A percentile compares a stretch with the other conserved stretches of the same genome.
phyloP scores from a whole-genome alignment of 2,797 vertebrate genomes.

The Macropus fuliginosus region DNA sequence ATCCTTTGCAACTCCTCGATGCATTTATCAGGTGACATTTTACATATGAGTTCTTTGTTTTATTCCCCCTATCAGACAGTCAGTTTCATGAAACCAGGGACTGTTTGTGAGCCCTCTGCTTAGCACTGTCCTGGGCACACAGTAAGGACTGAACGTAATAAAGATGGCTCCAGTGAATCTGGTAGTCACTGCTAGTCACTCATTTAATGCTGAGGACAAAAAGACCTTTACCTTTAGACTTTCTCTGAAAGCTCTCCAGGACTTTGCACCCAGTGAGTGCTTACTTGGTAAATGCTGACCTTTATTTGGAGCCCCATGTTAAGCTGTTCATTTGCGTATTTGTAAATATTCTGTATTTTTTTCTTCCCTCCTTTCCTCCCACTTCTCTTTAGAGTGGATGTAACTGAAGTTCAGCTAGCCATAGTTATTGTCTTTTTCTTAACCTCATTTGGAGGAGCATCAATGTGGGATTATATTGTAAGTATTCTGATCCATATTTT shows the following conservation, averaged over 20 bases:
- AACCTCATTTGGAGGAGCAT: slow-evolving; percentile 91
- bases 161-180: background rate
- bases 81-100: background rate
- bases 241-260: background rate
- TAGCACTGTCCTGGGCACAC: background rate
- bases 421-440: slow-evolving; percentile 92
- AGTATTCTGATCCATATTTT: slow-evolving; percentile 43
- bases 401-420: slow-evolving; percentile 96
- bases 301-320: background rate
- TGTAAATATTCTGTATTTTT: background rate
- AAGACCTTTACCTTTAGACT: slow-evolving; percentile 8
- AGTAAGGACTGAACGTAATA: background rate
- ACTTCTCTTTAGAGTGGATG: slow-evolving; percentile 90
- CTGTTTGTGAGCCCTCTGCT: background rate
- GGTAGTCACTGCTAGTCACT: background rate
- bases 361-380: slow-evolving; percentile 9
- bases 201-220: slow-evolving; percentile 25
- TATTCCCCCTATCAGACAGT: background rate
- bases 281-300: background rate
- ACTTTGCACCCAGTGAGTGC: slow-evolving; percentile 4
- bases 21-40: background rate
- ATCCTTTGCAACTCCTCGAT: background rate
- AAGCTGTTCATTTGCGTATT: slow-evolving; percentile 21
- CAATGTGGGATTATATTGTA: slow-evolving; percentile 93
- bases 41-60: background rate